phyloP scores from a whole-genome alignment of 2,113 vertebrate species.

The Nibea coibor region DNA sequence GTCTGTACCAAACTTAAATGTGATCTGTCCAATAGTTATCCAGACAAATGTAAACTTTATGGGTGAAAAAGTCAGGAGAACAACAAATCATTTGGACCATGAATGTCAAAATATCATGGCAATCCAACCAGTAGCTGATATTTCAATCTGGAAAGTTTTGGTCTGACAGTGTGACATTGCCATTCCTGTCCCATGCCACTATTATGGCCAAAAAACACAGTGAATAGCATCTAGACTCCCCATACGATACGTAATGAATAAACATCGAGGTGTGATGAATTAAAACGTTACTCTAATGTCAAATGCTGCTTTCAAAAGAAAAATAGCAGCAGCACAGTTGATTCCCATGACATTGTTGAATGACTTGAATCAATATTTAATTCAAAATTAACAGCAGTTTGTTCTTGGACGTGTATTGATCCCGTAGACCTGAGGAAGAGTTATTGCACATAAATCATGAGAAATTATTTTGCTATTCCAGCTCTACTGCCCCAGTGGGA shows the following conservation, averaged over 20 bases:
- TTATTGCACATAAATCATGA: conserved; percentile 57
- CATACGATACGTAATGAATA: neutral
- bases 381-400: conserved; percentile 57
- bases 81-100: neutral
- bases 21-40: neutral
- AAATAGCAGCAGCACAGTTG: neutral
- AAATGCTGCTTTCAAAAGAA: conserved; percentile 9
- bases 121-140: neutral
- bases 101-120: neutral
- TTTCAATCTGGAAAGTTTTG: neutral
- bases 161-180: neutral
- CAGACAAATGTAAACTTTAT: neutral
- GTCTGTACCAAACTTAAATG: neutral
- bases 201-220: neutral
- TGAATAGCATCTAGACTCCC: neutral
- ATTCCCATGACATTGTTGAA: conserved; percentile 34
- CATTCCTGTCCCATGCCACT: neutral
- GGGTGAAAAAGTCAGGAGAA: neutral
- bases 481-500: neutral
- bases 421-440: conserved; percentile 28
- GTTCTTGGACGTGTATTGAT: conserved; percentile 57
- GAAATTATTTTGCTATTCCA: conserved; percentile 30
- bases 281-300: conserved; percentile 1
- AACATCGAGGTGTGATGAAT: neutral
- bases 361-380: conserved; percentile 64